phyloP scores from a whole-genome alignment of 2,888 invertebrate genomes.

The Steromphala cineraria region DNA sequence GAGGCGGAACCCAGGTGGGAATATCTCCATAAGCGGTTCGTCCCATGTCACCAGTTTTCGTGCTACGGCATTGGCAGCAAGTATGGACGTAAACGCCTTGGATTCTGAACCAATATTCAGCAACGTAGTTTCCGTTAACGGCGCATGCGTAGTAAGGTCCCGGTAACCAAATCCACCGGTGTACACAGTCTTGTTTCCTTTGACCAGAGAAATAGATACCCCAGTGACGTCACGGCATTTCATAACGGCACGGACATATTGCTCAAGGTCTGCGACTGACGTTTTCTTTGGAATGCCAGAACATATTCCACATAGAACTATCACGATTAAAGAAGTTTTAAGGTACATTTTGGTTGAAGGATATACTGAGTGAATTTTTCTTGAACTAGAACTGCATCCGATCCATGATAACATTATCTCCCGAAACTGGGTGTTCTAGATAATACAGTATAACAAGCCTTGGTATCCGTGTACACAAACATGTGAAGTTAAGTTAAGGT shows the following conservation, averaged over 20 bases:
- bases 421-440: too few relatives aligned
- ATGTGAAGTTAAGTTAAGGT: too few relatives aligned
- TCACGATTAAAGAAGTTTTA: too few relatives aligned
- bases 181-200: neutral
- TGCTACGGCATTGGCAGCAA: constrained; percentile 22
- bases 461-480: too few relatives aligned
- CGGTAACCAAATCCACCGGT: constrained; percentile 17
- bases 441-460: too few relatives aligned
- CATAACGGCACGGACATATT: neutral
- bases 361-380: too few relatives aligned
- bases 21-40: constrained; percentile 1
- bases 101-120: constrained; percentile 22
- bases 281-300: neutral
- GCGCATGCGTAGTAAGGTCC: neutral
- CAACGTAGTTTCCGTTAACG: neutral
- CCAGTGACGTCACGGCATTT: constrained; percentile 17
- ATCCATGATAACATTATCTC: too few relatives aligned
- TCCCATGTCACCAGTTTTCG: constrained; percentile 14
- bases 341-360: too few relatives aligned
- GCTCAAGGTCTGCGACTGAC: neutral
- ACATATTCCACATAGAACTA: too few relatives aligned
- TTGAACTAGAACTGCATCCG: too few relatives aligned
- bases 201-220: constrained; percentile 13
- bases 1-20: constrained; percentile 12
- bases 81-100: constrained; percentile 22